Conservation (phyloP, 92 coral and sea anemone species). For the Ricordea florida region DNA sequence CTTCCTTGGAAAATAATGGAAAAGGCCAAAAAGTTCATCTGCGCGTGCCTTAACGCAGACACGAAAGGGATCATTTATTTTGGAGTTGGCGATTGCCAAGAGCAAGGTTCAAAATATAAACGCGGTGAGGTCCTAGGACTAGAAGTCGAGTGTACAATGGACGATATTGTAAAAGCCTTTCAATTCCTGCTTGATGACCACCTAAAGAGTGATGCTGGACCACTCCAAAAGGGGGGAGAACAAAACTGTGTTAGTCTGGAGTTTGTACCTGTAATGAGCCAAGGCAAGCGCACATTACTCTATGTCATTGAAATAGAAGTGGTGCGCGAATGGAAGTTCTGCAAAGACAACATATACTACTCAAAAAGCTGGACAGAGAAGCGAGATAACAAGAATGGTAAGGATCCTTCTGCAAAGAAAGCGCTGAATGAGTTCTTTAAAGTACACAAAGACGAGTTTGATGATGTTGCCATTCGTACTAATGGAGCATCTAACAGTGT, state of each 20-base stretch:
- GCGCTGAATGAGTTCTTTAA: slow-evolving; percentile 43
- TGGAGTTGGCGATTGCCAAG: slow-evolving; percentile 62
- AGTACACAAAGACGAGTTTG: slow-evolving; percentile 46
- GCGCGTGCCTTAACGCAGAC: slow-evolving; percentile 59
- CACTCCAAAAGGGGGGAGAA: slow-evolving; percentile 54
- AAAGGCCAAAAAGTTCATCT: slow-evolving; percentile 56
- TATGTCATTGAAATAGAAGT: slow-evolving; percentile 68
- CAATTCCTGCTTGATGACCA: slow-evolving; percentile 57
- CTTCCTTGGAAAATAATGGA: slow-evolving; percentile 78
- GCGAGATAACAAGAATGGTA: background rate
- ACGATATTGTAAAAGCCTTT: slow-evolving; percentile 55
- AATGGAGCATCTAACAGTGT: slow-evolving; percentile 45
- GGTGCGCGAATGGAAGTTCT: slow-evolving; percentile 52
- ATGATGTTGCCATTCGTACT: slow-evolving; percentile 51
- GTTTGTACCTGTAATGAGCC: slow-evolving; percentile 40
- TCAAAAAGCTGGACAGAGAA: slow-evolving; percentile 54
- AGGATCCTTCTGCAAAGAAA: background rate
- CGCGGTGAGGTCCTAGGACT: slow-evolving; percentile 69
- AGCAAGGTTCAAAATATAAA: slow-evolving; percentile 10
- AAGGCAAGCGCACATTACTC: background rate
- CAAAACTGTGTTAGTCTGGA: slow-evolving; percentile 33
- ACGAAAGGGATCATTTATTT: slow-evolving; percentile 36
- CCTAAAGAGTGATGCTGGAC: slow-evolving; percentile 55
- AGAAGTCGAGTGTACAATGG: slow-evolving; percentile 46
- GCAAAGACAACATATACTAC: slow-evolving; percentile 49